phyloP scores from a whole-genome alignment of 2,888 invertebrate genomes.

The Rotaria sp. region DNA sequence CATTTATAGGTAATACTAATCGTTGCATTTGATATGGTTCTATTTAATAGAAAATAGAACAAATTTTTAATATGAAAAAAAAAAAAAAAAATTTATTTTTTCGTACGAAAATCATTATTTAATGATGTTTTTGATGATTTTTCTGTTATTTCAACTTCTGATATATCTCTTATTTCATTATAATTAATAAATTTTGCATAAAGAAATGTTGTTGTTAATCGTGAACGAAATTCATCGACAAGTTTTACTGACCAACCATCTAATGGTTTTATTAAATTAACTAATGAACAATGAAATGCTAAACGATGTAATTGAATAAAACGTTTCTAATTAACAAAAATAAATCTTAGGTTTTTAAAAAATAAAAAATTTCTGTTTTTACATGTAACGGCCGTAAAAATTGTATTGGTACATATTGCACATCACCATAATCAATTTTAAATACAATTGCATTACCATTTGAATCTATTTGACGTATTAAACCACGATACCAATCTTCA shows the following conservation, averaged over 20 bases:
- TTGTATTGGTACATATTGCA: neutral
- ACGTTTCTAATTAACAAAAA: neutral
- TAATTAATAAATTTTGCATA: neutral
- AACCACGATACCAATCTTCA: slow-evolving; percentile 16
- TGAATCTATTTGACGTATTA: neutral
- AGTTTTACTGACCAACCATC: neutral
- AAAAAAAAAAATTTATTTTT: neutral
- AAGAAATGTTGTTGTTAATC: slow-evolving; percentile 13
- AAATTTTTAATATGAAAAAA: too few relatives aligned
- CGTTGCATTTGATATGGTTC: neutral
- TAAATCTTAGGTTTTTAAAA: neutral
- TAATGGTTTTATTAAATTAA: neutral
- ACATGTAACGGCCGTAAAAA: neutral
- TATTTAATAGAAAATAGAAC: neutral
- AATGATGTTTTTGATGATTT: neutral
- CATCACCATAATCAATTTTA: neutral
- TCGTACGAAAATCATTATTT: slow-evolving; percentile 19
- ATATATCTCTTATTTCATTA: slow-evolving; percentile 3
- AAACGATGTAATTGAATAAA: neutral
- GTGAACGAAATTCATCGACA: neutral
- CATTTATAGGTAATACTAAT: neutral
- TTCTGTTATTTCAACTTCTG: neutral
- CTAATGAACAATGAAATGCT: slow-evolving; percentile 7
- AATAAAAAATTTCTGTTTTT: neutral
- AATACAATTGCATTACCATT: neutral